A percentile compares a stretch with the other conserved stretches of the same genome.
Conservation (phyloP, 2,113 vertebrate species). For the Microtus pennsylvanicus region DNA sequence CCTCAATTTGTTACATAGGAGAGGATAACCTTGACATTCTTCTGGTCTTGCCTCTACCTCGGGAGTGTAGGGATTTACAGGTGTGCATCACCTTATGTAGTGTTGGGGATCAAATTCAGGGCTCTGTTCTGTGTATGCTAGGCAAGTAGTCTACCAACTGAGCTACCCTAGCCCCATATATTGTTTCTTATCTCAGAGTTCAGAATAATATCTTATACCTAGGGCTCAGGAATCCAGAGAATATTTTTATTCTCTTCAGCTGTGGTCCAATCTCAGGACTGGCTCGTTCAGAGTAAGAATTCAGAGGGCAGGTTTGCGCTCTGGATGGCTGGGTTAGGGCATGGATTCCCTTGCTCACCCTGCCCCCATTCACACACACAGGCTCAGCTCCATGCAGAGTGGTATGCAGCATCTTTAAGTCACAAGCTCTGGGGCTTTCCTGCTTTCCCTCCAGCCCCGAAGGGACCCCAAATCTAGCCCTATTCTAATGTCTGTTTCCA, state of each 20-base stretch:
- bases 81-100: background rate
- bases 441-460: background rate
- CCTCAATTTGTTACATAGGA: background rate
- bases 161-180: background rate
- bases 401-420: background rate
- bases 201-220: background rate
- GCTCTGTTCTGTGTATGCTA: background rate
- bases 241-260: slow-evolving; percentile 3
- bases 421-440: background rate
- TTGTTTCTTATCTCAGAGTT: background rate
- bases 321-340: too few relatives aligned
- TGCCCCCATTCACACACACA: background rate
- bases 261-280: background rate
- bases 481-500: background rate
- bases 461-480: background rate
- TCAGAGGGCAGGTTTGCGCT: background rate
- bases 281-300: background rate
- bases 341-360: background rate
- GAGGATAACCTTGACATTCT: background rate
- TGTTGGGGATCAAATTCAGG: background rate
- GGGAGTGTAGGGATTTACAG: background rate
- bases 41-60: background rate
- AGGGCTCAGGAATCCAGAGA: slow-evolving; percentile 24
- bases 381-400: background rate
- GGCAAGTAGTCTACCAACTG: background rate